Percentiles rank a stretch among this genome's conserved stretches.
Conservation (phyloP, 2,888 invertebrate species). For the Caradrina clavipalpis region DNA sequence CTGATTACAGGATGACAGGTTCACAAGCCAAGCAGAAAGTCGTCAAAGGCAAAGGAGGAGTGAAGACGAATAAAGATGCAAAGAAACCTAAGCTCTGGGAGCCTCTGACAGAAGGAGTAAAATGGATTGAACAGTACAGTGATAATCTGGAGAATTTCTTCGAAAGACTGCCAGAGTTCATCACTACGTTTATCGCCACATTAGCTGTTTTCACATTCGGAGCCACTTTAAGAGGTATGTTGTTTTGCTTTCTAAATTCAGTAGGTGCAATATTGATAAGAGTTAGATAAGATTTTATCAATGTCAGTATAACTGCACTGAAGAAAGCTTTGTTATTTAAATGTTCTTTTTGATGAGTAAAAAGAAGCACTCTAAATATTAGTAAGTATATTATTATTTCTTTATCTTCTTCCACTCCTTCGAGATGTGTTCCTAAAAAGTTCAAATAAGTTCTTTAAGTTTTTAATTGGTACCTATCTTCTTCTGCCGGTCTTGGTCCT, state of each 20-base stretch:
- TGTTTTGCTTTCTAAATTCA: not conserved
- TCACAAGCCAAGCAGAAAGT: constrained; percentile 66
- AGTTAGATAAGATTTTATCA: constrained; percentile 3
- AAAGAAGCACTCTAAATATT: too few species aligned
- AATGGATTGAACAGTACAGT: constrained; percentile 92
- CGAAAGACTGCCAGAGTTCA: constrained; percentile 88
- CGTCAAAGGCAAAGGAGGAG: constrained; percentile 43
- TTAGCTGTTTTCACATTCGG: constrained; percentile 92
- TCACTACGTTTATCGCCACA: constrained; percentile 90
- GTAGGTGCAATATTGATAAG: not conserved
- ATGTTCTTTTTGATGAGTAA: not conserved
- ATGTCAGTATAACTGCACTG: not conserved
- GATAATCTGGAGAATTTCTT: constrained; percentile 90
- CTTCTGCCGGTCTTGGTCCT: too few species aligned
- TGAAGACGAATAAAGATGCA: constrained; percentile 30
- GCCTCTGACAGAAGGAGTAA: constrained; percentile 90
- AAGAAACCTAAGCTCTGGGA: constrained; percentile 81
- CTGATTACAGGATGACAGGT: constrained; percentile 68
- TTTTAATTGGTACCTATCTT: too few species aligned
- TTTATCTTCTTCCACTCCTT: too few species aligned
- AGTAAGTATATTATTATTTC: too few species aligned
- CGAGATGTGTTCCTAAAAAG: too few species aligned
- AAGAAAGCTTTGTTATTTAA: not conserved
- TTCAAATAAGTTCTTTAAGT: too few species aligned
- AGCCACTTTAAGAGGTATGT: constrained; percentile 91